Base-by-base conservation (phyloP, 2,113 vertebrate genomes). In the Chloropsis cyanopogon region DNA sequence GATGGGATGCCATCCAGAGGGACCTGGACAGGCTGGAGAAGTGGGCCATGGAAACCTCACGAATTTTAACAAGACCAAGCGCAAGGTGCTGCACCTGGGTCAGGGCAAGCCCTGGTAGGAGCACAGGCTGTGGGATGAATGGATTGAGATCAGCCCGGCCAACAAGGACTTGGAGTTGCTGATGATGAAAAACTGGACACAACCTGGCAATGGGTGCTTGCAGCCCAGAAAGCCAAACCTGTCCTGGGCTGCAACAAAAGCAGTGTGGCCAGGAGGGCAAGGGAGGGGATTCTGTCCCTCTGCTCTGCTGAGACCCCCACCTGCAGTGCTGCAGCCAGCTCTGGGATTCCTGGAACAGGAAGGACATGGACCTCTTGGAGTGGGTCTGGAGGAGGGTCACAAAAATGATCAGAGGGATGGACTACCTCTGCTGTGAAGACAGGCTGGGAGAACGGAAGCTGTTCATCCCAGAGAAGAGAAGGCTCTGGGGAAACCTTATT, bases 251-350 rank as follows among this genome's bases (percentile, higher is more conserved):
- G 12, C 41, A 76, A 6, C n/a, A 10, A 54, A 82, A 76, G 29
- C 21, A 47, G 6, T 0, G 0, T 15, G 29, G 29, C 7, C 46
- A 69, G 25, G 9, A 61, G 17, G 39, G 11, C 1, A 2, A 53
- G 21, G n/a, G 29, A 61, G 14, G 21, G 42, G 17, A 61, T 41
- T 42, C 35, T 61, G 25, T 21, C 5, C 7, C 24, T 69, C 63
- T 61, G 10, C 39, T 60, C 39, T 24, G 11, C 41, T 54, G 35
- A 26, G 17, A 68, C 8, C 11, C 11, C 10, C 25, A 35, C 4
- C 29, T 47, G 39, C 5, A 89, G 24, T 25, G 24, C n/a, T 53
- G 46, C 18, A 24, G 29, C 23, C n/a, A 46, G 28, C 24, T 53
- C 47, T 53, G 29, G n/a, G 11, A 3, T 31, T 17, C 29, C 7